Base-by-base conservation (phyloP, 1,140 invertebrate species). In the Drosophila arawakana region DNA sequence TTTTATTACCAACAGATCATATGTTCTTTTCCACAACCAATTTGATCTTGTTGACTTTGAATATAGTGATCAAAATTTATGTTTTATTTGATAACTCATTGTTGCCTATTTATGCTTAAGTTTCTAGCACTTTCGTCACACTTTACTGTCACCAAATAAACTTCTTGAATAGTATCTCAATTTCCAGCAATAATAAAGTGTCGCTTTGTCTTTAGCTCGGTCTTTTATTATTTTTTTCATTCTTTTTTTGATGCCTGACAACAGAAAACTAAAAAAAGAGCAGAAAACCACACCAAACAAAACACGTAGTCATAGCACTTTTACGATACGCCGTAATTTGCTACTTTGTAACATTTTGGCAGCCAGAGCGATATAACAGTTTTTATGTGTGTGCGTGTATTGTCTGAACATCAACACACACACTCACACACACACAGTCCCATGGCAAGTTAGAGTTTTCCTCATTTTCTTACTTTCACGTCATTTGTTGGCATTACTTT, bases 401-500 rank as follows among this genome's bases (percentile, higher is more conserved):
- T 74, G 72, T 69, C 49, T 60, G 55, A 74, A 55, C 54, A 59
- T 44, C 39, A 39, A 63, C 59, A 57, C 43, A 49, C 9, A 5
- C 34, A 55, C 67, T 47, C 34, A 65, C 44, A 9, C 55, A 41
- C 55, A 41, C 54, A 34, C 41, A 35, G 13, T 3, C 43, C 2
- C 43, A 37, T 30, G n/a, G 7, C 58, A 25, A 6, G 34, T 52
- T 8, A 15, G 46, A 6, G 11, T 11, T 49, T 0, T 10, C 8
- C 30, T 13, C 43, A 15, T 18, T 43, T 59, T 18, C 54, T 37
- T 43, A 65, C 72, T 83, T 74, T 80, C 78, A 72, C 81, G 71
- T 84, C 78, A 73, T 84, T 85, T 80, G 81, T 81, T 81, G 73
- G 73, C 81, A 83, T 85, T 85, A 80, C 81, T 72, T 69, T 69